Conservation (phyloP, 2,113 vertebrate species). For the Hipposideros armiger region DNA sequence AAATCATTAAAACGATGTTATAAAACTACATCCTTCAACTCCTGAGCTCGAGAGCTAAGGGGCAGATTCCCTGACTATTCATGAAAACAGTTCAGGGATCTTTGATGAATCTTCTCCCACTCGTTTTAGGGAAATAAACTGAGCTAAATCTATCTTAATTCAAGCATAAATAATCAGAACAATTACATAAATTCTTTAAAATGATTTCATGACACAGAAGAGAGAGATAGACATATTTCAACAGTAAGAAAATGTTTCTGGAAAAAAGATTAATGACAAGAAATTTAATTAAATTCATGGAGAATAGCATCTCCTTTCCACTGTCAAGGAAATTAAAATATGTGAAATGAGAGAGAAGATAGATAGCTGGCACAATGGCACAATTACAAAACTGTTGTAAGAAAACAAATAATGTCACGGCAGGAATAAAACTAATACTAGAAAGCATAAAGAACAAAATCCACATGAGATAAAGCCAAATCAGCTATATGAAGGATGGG, state of each 20-base stretch:
- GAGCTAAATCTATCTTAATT: neutral
- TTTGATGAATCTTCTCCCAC: neutral
- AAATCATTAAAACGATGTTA: neutral
- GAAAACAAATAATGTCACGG: neutral
- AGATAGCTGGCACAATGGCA: neutral
- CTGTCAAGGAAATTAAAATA: conserved; percentile 39
- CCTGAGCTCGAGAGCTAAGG: neutral
- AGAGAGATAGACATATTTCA: neutral
- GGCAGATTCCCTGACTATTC: neutral
- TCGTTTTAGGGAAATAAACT: conserved; percentile 19
- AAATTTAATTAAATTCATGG: neutral
- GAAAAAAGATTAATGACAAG: neutral
- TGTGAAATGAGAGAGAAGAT: neutral
- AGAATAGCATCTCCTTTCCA: neutral
- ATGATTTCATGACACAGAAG: neutral
- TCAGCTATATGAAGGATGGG: neutral
- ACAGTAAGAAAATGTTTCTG: neutral
- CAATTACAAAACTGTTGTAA: neutral
- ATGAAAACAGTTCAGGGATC: neutral
- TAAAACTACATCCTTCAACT: neutral
- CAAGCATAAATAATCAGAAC: neutral
- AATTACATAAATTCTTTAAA: conserved; percentile 17
- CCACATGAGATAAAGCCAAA: neutral
- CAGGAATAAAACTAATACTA: neutral
- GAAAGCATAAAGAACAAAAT: neutral